Evolutionary conservation across 92 coral and sea anemone genomes (phyloP), one percentile per base, ranked within the genome.

Genomic region (Micromussa lordhowensis): DNA sequence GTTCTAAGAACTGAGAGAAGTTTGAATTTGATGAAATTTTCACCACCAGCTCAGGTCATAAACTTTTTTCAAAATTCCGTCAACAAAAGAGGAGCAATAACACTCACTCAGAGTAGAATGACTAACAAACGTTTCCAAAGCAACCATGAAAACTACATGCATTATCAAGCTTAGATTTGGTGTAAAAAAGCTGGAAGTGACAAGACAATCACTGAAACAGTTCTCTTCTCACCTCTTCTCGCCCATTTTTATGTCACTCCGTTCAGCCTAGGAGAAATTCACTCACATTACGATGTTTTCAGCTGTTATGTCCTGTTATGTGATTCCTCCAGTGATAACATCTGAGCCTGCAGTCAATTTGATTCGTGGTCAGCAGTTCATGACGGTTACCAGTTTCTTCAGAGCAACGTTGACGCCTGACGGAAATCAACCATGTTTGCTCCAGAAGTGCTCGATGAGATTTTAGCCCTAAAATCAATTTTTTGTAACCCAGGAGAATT

Each of bases 401-500:
- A n/a, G 88, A 36, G 90, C 29, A n/a, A 17, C 12, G 32, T 48
- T 7, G 53, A 80, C 80, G 93, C 93, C 93, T 91, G 93, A 35
- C 82, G 38, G 79, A 81, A 74, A 58, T 80, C 77, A 35, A 49
- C 48, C 78, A 85, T 78, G 82, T 61, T 30, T 35, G 22, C 36
- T 1, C 51, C 83, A 35, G 81, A 75, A 71, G 81, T 55, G 26
- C 59, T 85, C 18, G 94, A 97, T 51, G 99, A 97, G 85, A 75
- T 97, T 55, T 88, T 85, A 51, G 98, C 92, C 71, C 94, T 97
- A 63, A 81, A 93, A 81, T 96, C 99, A 18, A 97, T 97, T 26
- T 97, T 95, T 86, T 97, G 97, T 82, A 94, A 86, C 83, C 88
- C 91, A 24, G 96, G 94, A 54, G 98, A 97, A 87, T 97, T 97